Percentiles rank a stretch among this genome's conserved stretches.
These are phyloP conservation scores for Anser brachyrhynchus DNA, from an alignment of 2,113 vertebrate genomes.

Conservation along the genomic window DNA sequence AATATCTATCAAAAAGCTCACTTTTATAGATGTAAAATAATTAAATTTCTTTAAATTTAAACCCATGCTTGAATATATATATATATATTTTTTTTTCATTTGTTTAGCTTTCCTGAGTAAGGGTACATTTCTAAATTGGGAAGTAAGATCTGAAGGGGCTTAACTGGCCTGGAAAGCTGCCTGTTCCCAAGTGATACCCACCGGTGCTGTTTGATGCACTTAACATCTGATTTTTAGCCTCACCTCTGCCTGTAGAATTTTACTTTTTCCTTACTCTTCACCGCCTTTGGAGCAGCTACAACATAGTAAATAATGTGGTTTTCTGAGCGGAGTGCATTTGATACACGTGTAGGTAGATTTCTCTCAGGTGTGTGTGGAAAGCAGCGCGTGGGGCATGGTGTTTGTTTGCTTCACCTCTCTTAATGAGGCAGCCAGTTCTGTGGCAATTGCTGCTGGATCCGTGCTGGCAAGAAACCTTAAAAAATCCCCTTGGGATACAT, in stretches of 20 bases:
- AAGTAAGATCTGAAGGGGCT: not conserved
- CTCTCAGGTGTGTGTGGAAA: not conserved
- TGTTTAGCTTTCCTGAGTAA: not conserved
- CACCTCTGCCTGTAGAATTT: not conserved
- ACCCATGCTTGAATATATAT: not conserved
- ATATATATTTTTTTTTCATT: not conserved
- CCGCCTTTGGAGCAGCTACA: not conserved
- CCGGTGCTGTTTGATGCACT: not conserved
- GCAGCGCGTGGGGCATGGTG: not conserved
- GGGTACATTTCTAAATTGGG: not conserved
- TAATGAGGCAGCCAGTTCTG: not conserved
- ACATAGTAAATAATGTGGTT: not conserved
- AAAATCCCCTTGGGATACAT: not conserved
- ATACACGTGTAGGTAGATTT: not conserved
- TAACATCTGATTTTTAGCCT: not conserved
- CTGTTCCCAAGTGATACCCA: not conserved
- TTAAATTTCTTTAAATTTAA: not conserved
- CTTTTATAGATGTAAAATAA: not conserved
- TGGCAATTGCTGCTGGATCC: not conserved
- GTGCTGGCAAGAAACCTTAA: not conserved
- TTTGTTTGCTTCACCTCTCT: not conserved
- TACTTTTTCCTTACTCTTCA: not conserved
- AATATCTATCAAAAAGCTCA: accelerated
- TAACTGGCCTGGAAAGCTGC: not conserved
- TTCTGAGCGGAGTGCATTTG: not conserved